phyloP scores from a whole-genome alignment of 1,140 invertebrate genomes.

The Papilio polyxenes region DNA sequence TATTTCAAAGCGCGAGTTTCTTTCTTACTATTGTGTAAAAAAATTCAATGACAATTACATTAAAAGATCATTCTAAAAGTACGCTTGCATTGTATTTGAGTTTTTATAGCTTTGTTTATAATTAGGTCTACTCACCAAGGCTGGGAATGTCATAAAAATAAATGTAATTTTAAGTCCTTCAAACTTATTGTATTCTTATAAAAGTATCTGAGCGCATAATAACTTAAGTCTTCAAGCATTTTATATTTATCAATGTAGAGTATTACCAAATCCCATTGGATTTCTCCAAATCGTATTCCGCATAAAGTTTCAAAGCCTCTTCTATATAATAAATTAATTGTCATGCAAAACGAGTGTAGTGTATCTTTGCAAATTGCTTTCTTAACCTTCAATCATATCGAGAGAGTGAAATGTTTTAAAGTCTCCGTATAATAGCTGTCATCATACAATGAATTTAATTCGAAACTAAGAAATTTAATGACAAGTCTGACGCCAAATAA shows the following conservation, averaged over 20 bases:
- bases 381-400: background rate
- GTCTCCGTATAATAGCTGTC: no score
- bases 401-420: background rate
- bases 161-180: background rate
- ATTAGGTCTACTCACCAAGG: background rate
- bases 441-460: no score
- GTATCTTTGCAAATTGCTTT: background rate
- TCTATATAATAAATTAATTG: background rate
- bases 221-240: no score
- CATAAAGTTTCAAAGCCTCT: background rate
- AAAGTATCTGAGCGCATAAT: background rate
- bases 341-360: background rate
- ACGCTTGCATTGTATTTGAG: background rate
- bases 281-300: background rate
- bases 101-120: constrained; percentile 7
- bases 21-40: constrained; percentile 4
- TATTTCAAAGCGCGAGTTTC: constrained; percentile 5
- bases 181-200: background rate
- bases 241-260: no score
- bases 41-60: constrained; percentile 15
- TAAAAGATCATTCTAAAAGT: constrained; percentile 3
- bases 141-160: constrained; percentile 2
- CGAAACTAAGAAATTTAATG: no score
- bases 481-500: no score
- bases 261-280: no score